These are phyloP conservation scores for Rhabdomys pumilio DNA, from an alignment of 2,797 vertebrate genomes.

Conservation along the genomic window DNA sequence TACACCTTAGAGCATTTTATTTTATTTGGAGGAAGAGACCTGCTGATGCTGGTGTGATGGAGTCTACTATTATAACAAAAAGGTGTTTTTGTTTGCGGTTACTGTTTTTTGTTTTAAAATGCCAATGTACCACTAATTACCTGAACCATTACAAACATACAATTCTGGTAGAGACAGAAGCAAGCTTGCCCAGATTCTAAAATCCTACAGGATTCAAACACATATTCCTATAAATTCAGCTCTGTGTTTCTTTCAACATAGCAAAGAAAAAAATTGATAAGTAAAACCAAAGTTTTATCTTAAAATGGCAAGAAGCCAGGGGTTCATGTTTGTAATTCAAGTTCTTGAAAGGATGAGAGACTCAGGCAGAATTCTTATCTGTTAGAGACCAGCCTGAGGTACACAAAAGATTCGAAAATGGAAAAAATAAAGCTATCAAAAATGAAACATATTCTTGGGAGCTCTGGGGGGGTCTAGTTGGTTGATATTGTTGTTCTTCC, in stretches of 20 bases:
- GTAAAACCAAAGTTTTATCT: background rate
- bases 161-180: background rate
- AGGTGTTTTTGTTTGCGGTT: background rate
- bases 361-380: background rate
- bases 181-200: background rate
- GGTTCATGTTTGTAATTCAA: background rate
- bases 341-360: background rate
- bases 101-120: background rate
- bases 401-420: background rate
- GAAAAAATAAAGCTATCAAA: background rate
- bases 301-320: background rate
- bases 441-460: too few relatives aligned
- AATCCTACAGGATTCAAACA: background rate
- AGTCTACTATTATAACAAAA: background rate
- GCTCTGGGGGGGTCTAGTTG: too few relatives aligned
- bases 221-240: conserved; percentile 20
- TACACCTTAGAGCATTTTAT: background rate
- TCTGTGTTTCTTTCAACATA: background rate
- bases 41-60: background rate
- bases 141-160: background rate
- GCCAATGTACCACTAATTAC: background rate
- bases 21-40: conserved; percentile 2
- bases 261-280: background rate
- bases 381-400: background rate
- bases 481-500: too few relatives aligned